These are phyloP conservation scores for Meloe dianella DNA, from an alignment of 2,888 invertebrate genomes.

Conservation along the genomic window DNA sequence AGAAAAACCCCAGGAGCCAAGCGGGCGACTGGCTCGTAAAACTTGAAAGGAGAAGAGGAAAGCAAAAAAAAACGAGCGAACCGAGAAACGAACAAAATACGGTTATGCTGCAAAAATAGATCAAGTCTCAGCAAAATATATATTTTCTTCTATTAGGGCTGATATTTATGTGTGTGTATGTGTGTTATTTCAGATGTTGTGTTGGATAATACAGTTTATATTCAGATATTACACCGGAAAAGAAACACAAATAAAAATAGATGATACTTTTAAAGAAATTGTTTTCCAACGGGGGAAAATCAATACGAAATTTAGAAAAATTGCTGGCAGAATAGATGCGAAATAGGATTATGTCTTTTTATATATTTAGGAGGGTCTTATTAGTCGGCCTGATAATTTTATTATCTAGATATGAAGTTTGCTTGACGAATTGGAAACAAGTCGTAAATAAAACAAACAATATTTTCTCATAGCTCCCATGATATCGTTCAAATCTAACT, in stretches of 20 bases:
- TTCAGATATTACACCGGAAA: slow-evolving; percentile 1
- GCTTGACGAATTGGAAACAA: slow-evolving; percentile 35
- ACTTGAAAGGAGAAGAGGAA: slow-evolving; percentile 36
- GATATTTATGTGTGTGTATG: slow-evolving; percentile 32
- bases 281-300: neutral
- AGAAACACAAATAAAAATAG: slow-evolving; percentile 4
- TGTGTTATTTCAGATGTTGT: slow-evolving; percentile 29
- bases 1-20: slow-evolving; percentile 50
- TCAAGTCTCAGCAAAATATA: slow-evolving; percentile 49
- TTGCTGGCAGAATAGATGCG: neutral
- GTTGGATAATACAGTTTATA: slow-evolving; percentile 13
- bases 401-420: slow-evolving; percentile 30
- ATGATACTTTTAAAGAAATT: slow-evolving; percentile 11
- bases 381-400: slow-evolving; percentile 28
- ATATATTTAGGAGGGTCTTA: slow-evolving; percentile 12
- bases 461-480: slow-evolving; percentile 31
- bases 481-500: slow-evolving; percentile 12
- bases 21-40: slow-evolving; percentile 53
- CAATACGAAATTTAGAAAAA: neutral
- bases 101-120: slow-evolving; percentile 50
- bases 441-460: slow-evolving; percentile 36
- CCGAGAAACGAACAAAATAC: slow-evolving; percentile 49
- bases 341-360: neutral
- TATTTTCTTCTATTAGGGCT: slow-evolving; percentile 41
- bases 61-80: slow-evolving; percentile 21